phyloP scores from a whole-genome alignment of 1,140 invertebrate genomes.

The Cephus cinctus region DNA sequence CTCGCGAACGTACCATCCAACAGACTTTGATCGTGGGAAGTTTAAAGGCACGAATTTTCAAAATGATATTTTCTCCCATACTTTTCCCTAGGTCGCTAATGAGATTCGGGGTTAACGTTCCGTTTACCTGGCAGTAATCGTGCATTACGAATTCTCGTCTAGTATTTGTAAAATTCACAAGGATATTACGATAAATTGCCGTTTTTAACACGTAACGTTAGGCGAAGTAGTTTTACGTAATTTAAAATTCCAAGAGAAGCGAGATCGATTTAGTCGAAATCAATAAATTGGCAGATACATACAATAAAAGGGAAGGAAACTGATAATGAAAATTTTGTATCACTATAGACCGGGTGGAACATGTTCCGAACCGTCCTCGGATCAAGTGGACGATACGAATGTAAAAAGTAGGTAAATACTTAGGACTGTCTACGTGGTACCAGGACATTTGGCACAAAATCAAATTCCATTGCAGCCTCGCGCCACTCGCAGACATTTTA shows the following conservation, averaged over 20 bases:
- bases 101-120: no score
- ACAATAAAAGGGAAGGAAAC: not conserved
- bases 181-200: no score
- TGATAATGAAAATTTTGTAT: constrained; percentile 2
- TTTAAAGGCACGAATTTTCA: no score
- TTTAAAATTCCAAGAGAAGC: constrained; percentile 3
- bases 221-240: not conserved
- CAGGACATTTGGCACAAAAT: constrained; percentile 11
- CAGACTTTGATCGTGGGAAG: no score
- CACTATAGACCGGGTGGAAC: not conserved
- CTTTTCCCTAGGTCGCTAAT: no score
- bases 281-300: constrained; percentile 3
- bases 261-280: not conserved
- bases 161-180: no score
- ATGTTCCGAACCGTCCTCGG: not conserved
- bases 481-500: not conserved
- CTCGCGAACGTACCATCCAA: no score
- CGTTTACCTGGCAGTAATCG: no score
- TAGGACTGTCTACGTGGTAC: constrained; percentile 11
- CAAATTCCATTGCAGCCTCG: constrained; percentile 8
- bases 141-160: no score
- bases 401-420: constrained; percentile 11
- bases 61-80: no score
- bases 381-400: not conserved
- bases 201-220: no score